Evolutionary conservation across 2,113 vertebrate genomes (phyloP).

Genomic region (Carassius auratus): DNA sequence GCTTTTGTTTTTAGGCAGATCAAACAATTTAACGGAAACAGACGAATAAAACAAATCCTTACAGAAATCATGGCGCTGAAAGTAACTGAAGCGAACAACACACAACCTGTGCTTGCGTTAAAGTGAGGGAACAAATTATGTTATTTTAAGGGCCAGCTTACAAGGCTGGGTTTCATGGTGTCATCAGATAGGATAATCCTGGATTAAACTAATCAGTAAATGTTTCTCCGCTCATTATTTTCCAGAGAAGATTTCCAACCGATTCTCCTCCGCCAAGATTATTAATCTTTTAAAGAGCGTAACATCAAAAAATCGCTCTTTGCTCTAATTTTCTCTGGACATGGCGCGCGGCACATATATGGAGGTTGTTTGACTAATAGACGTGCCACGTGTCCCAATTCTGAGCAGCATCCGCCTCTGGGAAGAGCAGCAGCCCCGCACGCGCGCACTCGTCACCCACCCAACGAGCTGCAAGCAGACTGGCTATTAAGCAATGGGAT

Average conservation of each 20-base stretch:
- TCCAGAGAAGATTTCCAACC: constrained; percentile 77
- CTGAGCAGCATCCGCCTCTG: constrained; percentile 36
- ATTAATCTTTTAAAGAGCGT: constrained; percentile 80
- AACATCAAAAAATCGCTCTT: constrained; percentile 74
- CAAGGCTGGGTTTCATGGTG: constrained; percentile 63
- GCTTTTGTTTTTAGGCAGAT: neutral
- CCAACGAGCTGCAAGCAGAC: constrained; percentile 5
- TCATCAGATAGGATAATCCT: constrained; percentile 81
- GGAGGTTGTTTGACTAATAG: constrained; percentile 51
- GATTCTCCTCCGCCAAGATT: constrained; percentile 73
- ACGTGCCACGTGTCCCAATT: constrained; percentile 56
- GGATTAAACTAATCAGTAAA: constrained; percentile 86
- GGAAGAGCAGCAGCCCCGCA: neutral
- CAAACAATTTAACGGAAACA: neutral
- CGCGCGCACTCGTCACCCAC: neutral
- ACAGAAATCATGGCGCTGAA: neutral
- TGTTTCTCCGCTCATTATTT: constrained; percentile 83
- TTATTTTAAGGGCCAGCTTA: constrained; percentile 60
- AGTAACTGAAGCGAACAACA: neutral
- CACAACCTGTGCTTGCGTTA: constrained; percentile 15
- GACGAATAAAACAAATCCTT: neutral
- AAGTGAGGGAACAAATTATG: constrained; percentile 41
- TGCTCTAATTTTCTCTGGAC: constrained; percentile 69
- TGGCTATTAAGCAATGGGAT: neutral
- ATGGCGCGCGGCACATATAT: constrained; percentile 48